Base-by-base conservation (phyloP, 2,113 vertebrate species). In the Thamnaconus septentrionalis region DNA sequence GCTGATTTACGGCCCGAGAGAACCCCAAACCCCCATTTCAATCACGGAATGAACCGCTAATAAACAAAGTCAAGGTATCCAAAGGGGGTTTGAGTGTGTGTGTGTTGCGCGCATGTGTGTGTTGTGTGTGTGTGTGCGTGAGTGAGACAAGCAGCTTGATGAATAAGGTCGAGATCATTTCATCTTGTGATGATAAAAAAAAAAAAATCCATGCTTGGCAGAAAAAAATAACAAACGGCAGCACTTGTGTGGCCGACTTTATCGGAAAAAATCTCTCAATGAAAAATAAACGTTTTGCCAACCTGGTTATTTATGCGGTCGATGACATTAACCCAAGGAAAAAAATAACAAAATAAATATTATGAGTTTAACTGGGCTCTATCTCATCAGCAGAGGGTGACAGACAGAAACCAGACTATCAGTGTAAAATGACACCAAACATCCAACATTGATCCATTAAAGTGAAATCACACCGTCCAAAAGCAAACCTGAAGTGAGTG, bases 11-110 rank as follows among this genome's bases (percentile, higher is more conserved):
- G 53, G 74, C 81, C 80, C 7, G 69, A 69, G 74, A 86, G 86
- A 85, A 88, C 78, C 80, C 18, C 83, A 76, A 86, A 82, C 66
- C 84, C 85, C 87, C 86, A 88, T 84, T 91, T 90, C 91, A 92
- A 92, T 92, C 90, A 91, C 53, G 80, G 83, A 89, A 90, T 89
- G 90, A 92, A 88, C 79, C 79, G 39, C 85, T 89, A 88, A 91
- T 91, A 91, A 90, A 90, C 87, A 87, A 82, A 82, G 82, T 85
- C 85, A 85, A 77, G 65, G 59, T 73, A 80, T 82, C 82, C 85
- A 75, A 84, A 83, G 66, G 69, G 70, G 66, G 69, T 31, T 31
- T 75, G 69, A 2, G 18, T 63, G 64, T 69, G 18, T 31, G 18
- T 31, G 18, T 31, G 18, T 31, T 31, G 18, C 18, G 2, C 18